These are phyloP conservation scores for Heloderma charlesbogerti DNA, from an alignment of 2,113 vertebrate genomes.

Conservation along the genomic window DNA sequence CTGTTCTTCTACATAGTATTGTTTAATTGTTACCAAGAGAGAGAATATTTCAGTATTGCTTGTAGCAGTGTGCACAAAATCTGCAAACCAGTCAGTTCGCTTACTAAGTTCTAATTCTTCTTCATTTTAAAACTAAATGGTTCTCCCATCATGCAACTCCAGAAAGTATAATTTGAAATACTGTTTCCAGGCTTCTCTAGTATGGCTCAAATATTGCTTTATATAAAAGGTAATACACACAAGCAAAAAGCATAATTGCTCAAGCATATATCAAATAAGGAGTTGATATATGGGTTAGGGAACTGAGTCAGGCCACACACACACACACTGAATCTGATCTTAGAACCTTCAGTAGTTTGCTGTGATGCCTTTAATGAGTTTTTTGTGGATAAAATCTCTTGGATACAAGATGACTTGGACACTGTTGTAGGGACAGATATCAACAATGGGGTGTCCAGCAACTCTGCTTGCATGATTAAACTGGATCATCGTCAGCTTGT, in stretches of 20 bases:
- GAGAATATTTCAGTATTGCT: conserved; percentile 1
- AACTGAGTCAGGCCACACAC: too few relatives aligned
- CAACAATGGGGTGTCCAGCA: too few relatives aligned
- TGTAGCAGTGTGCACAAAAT: not conserved
- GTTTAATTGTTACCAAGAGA: conserved; percentile 7
- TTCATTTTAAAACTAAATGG: not conserved
- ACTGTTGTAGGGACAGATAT: too few relatives aligned
- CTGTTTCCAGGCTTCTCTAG: not conserved
- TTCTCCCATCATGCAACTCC: not conserved
- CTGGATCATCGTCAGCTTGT: too few relatives aligned
- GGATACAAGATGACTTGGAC: too few relatives aligned
- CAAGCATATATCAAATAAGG: not conserved
- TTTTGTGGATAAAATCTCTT: too few relatives aligned
- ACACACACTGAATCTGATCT: too few relatives aligned
- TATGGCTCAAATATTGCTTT: not conserved
- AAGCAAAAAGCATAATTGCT: not conserved
- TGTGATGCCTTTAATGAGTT: too few relatives aligned
- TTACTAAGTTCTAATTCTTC: conserved; percentile 18
- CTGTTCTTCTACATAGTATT: not conserved
- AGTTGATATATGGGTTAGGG: too few relatives aligned
- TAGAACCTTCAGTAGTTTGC: too few relatives aligned
- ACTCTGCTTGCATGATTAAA: too few relatives aligned
- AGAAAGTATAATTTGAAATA: not conserved
- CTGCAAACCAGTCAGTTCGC: conserved; percentile 4
- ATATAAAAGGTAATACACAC: not conserved